phyloP scores from a whole-genome alignment of 2,888 invertebrate species.

The Steromphala cineraria region DNA sequence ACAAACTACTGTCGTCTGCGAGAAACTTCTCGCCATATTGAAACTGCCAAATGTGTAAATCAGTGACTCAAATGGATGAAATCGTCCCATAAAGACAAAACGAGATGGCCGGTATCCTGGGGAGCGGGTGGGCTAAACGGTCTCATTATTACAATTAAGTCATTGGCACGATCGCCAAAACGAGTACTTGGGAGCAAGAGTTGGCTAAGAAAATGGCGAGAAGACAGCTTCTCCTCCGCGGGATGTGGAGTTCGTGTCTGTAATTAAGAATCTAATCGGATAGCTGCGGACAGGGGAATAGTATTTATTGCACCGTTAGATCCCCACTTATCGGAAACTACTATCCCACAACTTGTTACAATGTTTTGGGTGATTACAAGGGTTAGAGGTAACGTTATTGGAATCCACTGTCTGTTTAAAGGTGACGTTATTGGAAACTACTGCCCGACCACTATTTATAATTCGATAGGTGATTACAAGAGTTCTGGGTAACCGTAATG shows the following conservation, averaged over 20 bases:
- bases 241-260: not conserved
- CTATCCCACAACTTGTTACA: not conserved
- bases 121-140: constrained; percentile 10
- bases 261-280: not conserved
- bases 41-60: constrained; percentile 13
- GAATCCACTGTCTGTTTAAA: no score
- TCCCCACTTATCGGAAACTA: not conserved
- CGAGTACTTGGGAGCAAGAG: not conserved
- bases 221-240: not conserved
- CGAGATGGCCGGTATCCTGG: not conserved
- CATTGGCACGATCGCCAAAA: constrained; percentile 27
- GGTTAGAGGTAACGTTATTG: no score
- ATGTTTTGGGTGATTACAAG: no score
- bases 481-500: no score
- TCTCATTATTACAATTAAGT: constrained; percentile 31
- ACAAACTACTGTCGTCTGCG: not conserved
- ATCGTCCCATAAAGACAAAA: not conserved
- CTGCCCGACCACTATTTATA: no score
- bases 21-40: not conserved
- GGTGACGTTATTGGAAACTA: no score
- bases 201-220: not conserved
- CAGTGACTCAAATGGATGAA: not conserved
- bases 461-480: no score
- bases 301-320: not conserved
- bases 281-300: not conserved